Percentiles rank a stretch among this genome's conserved stretches.
Evolutionary conservation across 2,797 vertebrate genomes (phyloP).

Genomic region (Epinephelus coioides): DNA sequence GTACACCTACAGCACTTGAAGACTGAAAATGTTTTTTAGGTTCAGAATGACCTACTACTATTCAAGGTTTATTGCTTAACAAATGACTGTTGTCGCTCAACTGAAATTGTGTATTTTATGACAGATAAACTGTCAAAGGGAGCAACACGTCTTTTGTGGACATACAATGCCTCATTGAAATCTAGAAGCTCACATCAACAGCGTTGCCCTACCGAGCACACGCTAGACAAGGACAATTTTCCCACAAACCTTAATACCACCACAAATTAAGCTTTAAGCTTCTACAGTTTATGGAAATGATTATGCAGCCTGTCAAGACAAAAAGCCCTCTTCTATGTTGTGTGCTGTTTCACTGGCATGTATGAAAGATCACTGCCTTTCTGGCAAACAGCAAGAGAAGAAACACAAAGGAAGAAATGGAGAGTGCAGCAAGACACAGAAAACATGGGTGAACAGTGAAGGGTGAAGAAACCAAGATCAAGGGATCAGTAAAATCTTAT

Average conservation of each 20-base stretch:
- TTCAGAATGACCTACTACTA: conserved; percentile 5
- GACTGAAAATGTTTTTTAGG: conserved; percentile 23
- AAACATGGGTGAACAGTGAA: conserved; percentile 21
- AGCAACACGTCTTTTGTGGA: conserved; percentile 11
- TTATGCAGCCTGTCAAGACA: conserved; percentile 5
- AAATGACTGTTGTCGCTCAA: conserved; percentile 39
- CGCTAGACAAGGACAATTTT: neutral
- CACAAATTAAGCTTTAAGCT: conserved; percentile 13
- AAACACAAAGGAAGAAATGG: neutral
- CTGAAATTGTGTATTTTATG: conserved; percentile 19
- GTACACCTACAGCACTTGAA: neutral
- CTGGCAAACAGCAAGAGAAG: conserved; percentile 16
- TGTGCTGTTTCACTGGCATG: neutral
- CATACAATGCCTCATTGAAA: conserved; percentile 2
- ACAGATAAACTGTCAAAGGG: conserved; percentile 30
- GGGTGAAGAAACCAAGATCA: conserved; percentile 30
- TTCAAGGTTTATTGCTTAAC: conserved; percentile 20
- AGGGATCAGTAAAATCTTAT: conserved; percentile 33
- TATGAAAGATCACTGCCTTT: conserved; percentile 7
- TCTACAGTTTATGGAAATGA: conserved; percentile 24
- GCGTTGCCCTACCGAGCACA: neutral
- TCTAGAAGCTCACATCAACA: neutral
- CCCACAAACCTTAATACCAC: conserved; percentile 8
- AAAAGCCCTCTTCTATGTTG: conserved; percentile 6
- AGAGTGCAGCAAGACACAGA: conserved; percentile 1